Conservation (phyloP, 30 jellyfish, hydroid and myxozoan genomes). For the Calvadosia cruxmelitensis region DNA sequence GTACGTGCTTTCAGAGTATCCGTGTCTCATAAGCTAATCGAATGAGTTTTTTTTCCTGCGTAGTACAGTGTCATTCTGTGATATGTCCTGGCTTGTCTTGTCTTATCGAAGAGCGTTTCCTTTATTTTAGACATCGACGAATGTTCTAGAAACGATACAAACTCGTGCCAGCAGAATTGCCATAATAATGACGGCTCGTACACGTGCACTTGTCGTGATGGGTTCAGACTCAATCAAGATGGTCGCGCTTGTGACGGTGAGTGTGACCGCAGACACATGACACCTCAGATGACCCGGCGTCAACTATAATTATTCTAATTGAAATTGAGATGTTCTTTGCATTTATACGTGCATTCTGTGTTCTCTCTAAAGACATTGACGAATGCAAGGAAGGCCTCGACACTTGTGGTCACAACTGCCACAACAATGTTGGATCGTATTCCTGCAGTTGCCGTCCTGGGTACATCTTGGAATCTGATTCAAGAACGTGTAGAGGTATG, state of each 20-base stretch:
- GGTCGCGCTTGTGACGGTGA: constrained; percentile 26
- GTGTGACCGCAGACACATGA: too few relatives aligned
- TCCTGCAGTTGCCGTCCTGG: constrained; percentile 1
- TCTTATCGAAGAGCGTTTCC: too few relatives aligned
- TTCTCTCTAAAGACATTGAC: background rate
- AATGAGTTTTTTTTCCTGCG: too few relatives aligned
- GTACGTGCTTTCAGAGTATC: constrained; percentile 2
- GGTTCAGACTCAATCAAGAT: constrained; percentile 23
- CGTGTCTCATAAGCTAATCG: too few relatives aligned
- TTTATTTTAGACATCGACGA: constrained; percentile 35
- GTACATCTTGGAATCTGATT: background rate
- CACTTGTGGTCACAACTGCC: background rate
- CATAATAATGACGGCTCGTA: constrained; percentile 50
- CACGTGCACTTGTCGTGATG: constrained; percentile 39
- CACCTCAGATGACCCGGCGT: too few relatives aligned
- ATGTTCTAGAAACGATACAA: constrained; percentile 20
- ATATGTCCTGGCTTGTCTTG: too few relatives aligned
- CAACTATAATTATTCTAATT: too few relatives aligned
- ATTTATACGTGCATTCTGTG: background rate
- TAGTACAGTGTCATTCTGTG: too few relatives aligned
- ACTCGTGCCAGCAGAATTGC: constrained; percentile 43
- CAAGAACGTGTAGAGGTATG: constrained; percentile 3
- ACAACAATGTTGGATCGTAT: background rate
- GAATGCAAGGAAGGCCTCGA: background rate
- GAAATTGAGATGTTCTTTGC: too few relatives aligned